Percentiles rank a stretch among this genome's conserved stretches.
Evolutionary conservation across 2,888 invertebrate genomes (phyloP).

Genomic region (Caenorhabditis macrosperma): DNA sequence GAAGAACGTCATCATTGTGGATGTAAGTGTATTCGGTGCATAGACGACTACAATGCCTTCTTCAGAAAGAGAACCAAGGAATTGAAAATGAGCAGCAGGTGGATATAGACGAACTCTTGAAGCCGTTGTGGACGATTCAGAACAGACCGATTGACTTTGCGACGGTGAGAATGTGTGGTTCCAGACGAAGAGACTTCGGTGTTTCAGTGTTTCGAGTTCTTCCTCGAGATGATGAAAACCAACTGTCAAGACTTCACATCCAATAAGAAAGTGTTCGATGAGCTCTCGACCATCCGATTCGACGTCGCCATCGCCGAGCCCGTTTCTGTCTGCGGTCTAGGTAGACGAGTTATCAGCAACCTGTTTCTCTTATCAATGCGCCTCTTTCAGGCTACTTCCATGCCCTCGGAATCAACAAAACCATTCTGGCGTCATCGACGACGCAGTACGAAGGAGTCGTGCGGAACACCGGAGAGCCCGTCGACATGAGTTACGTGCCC

Average conservation of each 20-base stretch:
- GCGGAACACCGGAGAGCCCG: slow-evolving; percentile 31
- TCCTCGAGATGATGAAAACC: slow-evolving; percentile 22
- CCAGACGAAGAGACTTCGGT: not conserved
- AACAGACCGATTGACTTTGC: slow-evolving; percentile 29
- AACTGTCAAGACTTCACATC: slow-evolving; percentile 23
- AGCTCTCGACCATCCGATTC: slow-evolving; percentile 27
- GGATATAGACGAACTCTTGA: slow-evolving; percentile 31
- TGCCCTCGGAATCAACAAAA: slow-evolving; percentile 42
- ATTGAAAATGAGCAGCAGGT: not conserved
- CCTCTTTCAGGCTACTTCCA: slow-evolving; percentile 38
- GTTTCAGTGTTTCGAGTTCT: slow-evolving; percentile 37
- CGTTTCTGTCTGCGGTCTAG: slow-evolving; percentile 37
- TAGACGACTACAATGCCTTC: too few species aligned
- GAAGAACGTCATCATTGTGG: slow-evolving; percentile 27
- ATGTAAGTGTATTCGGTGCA: too few species aligned
- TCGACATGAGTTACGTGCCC: slow-evolving; percentile 34
- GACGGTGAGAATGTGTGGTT: slow-evolving; percentile 4
- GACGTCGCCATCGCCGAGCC: slow-evolving; percentile 56
- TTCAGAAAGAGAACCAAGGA: slow-evolving; percentile 13
- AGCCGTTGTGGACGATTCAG: slow-evolving; percentile 24
- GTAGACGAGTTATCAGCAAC: too few species aligned
- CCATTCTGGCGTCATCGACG: slow-evolving; percentile 35
- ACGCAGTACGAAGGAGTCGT: slow-evolving; percentile 26
- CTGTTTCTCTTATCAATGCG: too few species aligned
- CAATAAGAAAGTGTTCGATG: slow-evolving; percentile 25